Conservation (phyloP, 2,888 invertebrate genomes). For the Alviniconcha strummeri region DNA sequence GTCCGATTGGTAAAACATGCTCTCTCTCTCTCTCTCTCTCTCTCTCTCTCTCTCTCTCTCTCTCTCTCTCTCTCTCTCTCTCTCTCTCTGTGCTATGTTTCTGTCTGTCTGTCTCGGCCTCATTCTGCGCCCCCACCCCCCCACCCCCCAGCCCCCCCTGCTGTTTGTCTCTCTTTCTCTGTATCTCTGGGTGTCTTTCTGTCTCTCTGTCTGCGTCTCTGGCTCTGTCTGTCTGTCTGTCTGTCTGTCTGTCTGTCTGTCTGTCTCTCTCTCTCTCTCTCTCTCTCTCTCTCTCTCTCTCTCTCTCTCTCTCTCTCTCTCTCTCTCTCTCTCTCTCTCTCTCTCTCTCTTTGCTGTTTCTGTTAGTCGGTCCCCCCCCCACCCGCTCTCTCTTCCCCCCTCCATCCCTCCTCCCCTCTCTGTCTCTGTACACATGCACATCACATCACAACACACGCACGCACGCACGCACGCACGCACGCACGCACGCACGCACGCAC, state of each 20-base stretch:
- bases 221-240: not conserved
- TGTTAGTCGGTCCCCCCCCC: not conserved
- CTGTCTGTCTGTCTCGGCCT: not conserved
- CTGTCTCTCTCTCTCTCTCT: constrained; percentile 2
- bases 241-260: not conserved
- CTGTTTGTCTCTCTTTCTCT: not conserved
- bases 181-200: too few relatives aligned
- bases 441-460: not conserved
- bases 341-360: constrained; percentile 1
- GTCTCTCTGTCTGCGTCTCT: not conserved
- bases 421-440: too few relatives aligned
- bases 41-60: too few relatives aligned
- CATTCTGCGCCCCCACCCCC: not conserved
- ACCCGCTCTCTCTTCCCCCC: not conserved
- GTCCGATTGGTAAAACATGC: not conserved
- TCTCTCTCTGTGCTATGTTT: too few relatives aligned
- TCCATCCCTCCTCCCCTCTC: too few relatives aligned
- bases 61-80: too few relatives aligned
- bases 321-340: constrained; percentile 3
- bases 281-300: not conserved
- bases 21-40: too few relatives aligned
- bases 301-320: not conserved
- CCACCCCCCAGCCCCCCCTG: not conserved
- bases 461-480: not conserved
- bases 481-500: not conserved